Percentiles rank a stretch among this genome's conserved stretches.
phyloP scores from a whole-genome alignment of 2,797 vertebrate species.

The Gallinago nigripennis region DNA sequence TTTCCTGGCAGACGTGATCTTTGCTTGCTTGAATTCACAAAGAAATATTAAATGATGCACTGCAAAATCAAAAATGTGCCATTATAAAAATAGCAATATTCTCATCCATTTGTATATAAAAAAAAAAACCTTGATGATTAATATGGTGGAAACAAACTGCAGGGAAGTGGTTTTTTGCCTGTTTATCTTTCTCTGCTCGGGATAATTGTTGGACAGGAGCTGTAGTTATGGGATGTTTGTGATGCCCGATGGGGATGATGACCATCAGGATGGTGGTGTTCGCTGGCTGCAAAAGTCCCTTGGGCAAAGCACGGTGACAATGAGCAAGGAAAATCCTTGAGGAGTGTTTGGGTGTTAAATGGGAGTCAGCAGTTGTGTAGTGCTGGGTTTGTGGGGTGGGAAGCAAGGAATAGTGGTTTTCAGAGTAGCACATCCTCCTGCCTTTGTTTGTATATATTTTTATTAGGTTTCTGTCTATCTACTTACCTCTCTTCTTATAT shows the following conservation, averaged over 20 bases:
- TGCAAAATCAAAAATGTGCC: neutral
- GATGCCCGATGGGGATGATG: too few relatives aligned
- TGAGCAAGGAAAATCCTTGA: neutral
- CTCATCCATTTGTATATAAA: neutral
- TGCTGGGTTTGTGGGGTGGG: neutral
- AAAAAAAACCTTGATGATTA: fast-evolving
- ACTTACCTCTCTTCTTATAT: fast-evolving
- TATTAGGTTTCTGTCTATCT: neutral
- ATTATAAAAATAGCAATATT: neutral
- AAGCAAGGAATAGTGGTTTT: neutral
- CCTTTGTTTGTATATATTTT: neutral
- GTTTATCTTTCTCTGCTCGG: neutral
- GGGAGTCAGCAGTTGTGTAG: neutral
- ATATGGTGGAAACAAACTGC: neutral
- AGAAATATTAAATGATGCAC: neutral
- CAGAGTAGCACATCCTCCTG: neutral
- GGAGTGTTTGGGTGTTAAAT: neutral
- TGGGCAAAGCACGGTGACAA: neutral
- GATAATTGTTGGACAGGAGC: neutral
- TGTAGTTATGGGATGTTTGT: neutral
- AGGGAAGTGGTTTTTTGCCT: neutral
- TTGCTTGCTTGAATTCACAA: neutral
- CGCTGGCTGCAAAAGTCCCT: neutral
- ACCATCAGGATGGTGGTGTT: fast-evolving
- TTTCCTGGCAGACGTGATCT: neutral